Conservation (phyloP, 2,888 invertebrate genomes). For the Drosophila villosipedis region DNA sequence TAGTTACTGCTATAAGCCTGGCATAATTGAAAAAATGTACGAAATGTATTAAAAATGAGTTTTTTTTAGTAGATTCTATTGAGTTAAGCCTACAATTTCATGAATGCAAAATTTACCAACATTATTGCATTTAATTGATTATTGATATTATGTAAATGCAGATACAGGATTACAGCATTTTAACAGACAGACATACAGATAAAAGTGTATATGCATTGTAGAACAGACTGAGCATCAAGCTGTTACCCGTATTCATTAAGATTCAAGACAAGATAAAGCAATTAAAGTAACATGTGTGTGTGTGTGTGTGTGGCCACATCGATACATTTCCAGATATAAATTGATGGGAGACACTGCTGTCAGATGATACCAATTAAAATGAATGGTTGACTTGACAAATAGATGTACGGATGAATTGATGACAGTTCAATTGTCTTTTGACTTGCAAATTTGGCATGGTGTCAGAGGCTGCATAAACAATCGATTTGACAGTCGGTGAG, state of each 20-base stretch:
- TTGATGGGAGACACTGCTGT: conserved; percentile 46
- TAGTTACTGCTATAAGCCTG: no score
- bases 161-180: neutral
- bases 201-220: neutral
- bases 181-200: conserved; percentile 2
- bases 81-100: neutral
- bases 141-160: conserved; percentile 39
- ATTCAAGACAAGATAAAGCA: conserved; percentile 44
- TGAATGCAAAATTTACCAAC: neutral
- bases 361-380: conserved; percentile 67
- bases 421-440: conserved; percentile 24
- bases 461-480: conserved; percentile 26
- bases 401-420: conserved; percentile 24
- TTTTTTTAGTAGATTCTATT: neutral
- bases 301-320: conserved; percentile 13
- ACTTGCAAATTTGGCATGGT: conserved; percentile 26
- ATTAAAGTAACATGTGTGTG: conserved; percentile 51
- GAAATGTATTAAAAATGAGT: no score
- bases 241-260: conserved; percentile 31
- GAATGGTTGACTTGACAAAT: conserved; percentile 50
- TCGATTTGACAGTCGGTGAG: conserved; percentile 3
- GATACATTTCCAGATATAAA: conserved; percentile 43
- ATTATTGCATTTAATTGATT: conserved; percentile 21
- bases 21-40: neutral
- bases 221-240: conserved; percentile 16